A percentile compares a stretch with the other conserved stretches of the same genome.
These are phyloP conservation scores for Puffinus mauretanicus DNA, from an alignment of 2,113 vertebrate genomes.

Conservation along the genomic window DNA sequence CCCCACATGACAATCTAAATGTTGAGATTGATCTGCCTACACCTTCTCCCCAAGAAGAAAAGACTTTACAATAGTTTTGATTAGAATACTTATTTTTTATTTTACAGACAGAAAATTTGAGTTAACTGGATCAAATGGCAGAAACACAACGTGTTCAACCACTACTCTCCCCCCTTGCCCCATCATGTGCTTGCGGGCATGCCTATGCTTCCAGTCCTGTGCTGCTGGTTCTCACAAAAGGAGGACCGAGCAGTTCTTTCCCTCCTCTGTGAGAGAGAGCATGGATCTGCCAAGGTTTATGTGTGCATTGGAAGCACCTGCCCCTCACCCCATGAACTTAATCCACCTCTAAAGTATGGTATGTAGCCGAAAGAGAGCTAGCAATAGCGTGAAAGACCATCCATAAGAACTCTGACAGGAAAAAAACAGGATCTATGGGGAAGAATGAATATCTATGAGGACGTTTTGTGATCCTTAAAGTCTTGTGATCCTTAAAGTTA, in stretches of 20 bases:
- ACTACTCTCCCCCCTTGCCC: background rate
- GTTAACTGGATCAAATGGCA: background rate
- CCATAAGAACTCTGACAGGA: background rate
- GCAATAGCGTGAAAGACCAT: background rate
- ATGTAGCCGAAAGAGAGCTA: background rate
- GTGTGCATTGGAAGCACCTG: background rate
- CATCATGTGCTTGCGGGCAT: background rate
- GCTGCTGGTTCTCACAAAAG: background rate
- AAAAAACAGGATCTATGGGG: background rate
- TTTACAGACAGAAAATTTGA: background rate
- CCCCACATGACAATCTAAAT: rapidly evolving
- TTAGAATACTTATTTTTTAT: background rate
- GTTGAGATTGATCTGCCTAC: background rate
- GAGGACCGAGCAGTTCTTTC: background rate
- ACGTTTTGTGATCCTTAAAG: background rate
- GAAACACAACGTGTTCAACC: background rate
- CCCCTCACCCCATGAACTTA: background rate
- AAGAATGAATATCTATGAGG: background rate
- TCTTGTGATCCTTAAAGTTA: background rate
- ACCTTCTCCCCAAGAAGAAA: background rate
- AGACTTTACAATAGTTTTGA: background rate
- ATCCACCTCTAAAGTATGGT: background rate
- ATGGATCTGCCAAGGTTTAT: background rate
- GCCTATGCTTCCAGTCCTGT: background rate
- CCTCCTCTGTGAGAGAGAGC: background rate